Evolutionary conservation across 2,888 invertebrate genomes (phyloP).

Genomic region (Argyresthia goedartella): DNA sequence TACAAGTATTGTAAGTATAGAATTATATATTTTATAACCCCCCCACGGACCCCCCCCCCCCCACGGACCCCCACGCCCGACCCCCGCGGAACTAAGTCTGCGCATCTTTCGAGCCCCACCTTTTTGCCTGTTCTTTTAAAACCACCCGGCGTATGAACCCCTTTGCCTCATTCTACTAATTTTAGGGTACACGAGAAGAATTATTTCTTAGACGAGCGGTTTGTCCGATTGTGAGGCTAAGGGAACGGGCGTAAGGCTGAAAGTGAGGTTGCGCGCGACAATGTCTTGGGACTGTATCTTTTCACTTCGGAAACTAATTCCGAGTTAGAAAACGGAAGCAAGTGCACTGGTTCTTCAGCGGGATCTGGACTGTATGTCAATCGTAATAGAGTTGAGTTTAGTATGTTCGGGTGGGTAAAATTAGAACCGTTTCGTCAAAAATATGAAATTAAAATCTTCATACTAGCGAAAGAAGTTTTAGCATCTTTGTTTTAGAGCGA

Average conservation of each 20-base stretch:
- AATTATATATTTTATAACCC: conserved; percentile 72
- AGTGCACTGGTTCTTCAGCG: conserved; percentile 27
- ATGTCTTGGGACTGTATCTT: conserved; percentile 70
- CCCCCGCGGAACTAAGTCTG: conserved; percentile 69
- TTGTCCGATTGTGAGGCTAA: conserved; percentile 34
- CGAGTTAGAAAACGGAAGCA: conserved; percentile 65
- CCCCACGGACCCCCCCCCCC: conserved; percentile 21
- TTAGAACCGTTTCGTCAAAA: conserved; percentile 70
- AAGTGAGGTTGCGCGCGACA: conserved; percentile 27
- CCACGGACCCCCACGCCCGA: conserved; percentile 16
- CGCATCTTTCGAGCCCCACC: conserved; percentile 71
- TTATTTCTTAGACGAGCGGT: conserved; percentile 54
- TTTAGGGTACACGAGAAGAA: conserved; percentile 71
- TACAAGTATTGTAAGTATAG: conserved; percentile 73
- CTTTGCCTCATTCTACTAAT: conserved; percentile 71
- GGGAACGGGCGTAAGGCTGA: conserved; percentile 23
- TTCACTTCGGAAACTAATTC: conserved; percentile 71
- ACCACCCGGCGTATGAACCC: conserved; percentile 69
- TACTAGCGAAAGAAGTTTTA: conserved; percentile 72
- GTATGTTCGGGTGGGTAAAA: conserved; percentile 28
- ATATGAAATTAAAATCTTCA: conserved; percentile 72
- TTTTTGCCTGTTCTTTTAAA: conserved; percentile 71
- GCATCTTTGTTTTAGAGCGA: conserved; percentile 72
- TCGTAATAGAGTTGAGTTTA: conserved; percentile 21
- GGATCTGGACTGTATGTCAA: conserved; percentile 17